Conservation (phyloP, 23 tunicate species). For the Trididemnum nubilum region DNA sequence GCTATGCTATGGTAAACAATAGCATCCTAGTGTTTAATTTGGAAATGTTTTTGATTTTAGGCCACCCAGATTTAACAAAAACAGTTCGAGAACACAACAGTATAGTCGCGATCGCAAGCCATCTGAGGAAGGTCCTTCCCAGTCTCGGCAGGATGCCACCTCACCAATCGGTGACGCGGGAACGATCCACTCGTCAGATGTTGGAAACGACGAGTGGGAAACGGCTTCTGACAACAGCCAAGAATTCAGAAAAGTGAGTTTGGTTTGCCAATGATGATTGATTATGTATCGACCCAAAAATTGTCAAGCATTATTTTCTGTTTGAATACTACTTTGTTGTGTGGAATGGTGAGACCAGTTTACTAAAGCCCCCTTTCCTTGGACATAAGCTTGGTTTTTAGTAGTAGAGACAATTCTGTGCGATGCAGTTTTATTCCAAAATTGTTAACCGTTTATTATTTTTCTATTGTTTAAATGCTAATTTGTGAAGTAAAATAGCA, state of each 20-base stretch:
- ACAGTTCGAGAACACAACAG: slow-evolving; percentile 7
- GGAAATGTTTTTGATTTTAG: slow-evolving; percentile 29
- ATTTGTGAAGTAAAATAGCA: too few relatives aligned
- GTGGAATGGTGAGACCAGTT: too few relatives aligned
- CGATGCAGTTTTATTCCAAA: too few relatives aligned
- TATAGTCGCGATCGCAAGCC: slow-evolving; percentile 22
- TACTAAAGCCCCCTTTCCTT: too few relatives aligned
- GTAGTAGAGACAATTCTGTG: too few relatives aligned
- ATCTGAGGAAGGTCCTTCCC: neutral
- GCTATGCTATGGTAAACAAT: too few relatives aligned
- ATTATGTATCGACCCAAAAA: neutral
- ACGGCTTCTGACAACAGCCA: slow-evolving; percentile 75
- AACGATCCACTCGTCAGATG: slow-evolving; percentile 39
- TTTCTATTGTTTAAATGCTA: too few relatives aligned
- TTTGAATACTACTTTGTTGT: too few relatives aligned
- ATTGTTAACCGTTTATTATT: too few relatives aligned
- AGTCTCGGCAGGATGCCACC: neutral
- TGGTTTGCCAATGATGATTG: too few relatives aligned
- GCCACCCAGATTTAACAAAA: slow-evolving; percentile 84
- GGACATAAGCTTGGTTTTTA: too few relatives aligned
- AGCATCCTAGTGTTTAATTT: too few relatives aligned
- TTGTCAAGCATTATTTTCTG: neutral
- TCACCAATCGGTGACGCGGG: slow-evolving; percentile 24
- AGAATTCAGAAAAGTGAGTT: slow-evolving; percentile 39
- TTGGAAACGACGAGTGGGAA: slow-evolving; percentile 86